phyloP scores from a whole-genome alignment of 1,140 invertebrate genomes.

The Daktulosphaira vitifoliae region DNA sequence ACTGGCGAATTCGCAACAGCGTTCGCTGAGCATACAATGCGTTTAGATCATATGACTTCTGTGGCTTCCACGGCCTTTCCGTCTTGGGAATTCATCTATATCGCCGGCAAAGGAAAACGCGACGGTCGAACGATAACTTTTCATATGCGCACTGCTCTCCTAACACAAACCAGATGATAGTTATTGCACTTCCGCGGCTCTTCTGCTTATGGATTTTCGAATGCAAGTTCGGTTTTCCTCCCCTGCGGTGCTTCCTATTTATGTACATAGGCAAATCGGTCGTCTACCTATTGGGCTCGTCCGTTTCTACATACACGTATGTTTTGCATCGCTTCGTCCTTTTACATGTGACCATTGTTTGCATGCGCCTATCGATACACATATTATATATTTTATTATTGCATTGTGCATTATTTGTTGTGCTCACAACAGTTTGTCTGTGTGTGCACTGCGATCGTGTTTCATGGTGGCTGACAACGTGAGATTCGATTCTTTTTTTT shows the following conservation, averaged over 20 bases:
- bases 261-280: background rate
- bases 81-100: too few species aligned
- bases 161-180: too few species aligned
- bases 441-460: background rate
- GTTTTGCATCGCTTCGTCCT: constrained; percentile 16
- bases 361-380: constrained; percentile 19
- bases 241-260: too few species aligned
- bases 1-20: background rate
- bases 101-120: too few species aligned
- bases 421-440: background rate
- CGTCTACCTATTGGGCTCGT: background rate
- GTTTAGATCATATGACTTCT: too few species aligned
- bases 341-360: constrained; percentile 6
- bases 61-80: too few species aligned
- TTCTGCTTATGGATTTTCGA: too few species aligned
- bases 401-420: constrained; percentile 29
- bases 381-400: constrained; percentile 21
- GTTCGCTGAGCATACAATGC: too few species aligned
- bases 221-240: too few species aligned
- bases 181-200: too few species aligned
- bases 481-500: constrained; percentile 17
- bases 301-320: background rate
- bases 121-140: too few species aligned
- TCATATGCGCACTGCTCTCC: too few species aligned
- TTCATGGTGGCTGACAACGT: constrained; percentile 28